A percentile compares a stretch with the other conserved stretches of the same genome.
Conservation (phyloP, 2,113 vertebrate species). For the Meriones unguiculatus region DNA sequence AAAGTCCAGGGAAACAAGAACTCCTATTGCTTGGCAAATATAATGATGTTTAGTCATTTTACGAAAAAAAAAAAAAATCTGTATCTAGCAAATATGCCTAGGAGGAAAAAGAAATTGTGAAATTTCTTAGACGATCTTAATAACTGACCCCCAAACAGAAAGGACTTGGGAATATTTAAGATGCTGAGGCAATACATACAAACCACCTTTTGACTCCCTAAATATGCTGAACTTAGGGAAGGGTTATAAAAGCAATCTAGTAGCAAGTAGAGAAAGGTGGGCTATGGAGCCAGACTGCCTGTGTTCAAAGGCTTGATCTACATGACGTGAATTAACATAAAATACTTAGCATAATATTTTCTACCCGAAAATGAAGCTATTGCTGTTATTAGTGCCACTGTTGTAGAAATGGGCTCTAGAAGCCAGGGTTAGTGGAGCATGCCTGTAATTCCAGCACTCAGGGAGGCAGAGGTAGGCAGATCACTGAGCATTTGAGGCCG, state of each 20-base stretch:
- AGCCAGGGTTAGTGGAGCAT: too few relatives aligned
- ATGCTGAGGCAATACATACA: background rate
- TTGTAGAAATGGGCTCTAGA: conserved; percentile 15
- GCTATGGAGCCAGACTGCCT: background rate
- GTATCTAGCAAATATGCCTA: conserved; percentile 52
- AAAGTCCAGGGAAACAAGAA: conserved; percentile 43
- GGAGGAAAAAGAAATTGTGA: conserved; percentile 37
- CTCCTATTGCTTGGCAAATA: conserved; percentile 38
- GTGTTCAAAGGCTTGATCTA: background rate
- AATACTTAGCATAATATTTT: background rate
- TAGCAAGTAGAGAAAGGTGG: background rate
- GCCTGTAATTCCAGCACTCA: too few relatives aligned
- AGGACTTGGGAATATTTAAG: conserved; percentile 46
- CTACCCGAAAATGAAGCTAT: background rate
- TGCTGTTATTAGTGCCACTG: background rate
- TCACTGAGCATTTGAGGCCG: too few relatives aligned
- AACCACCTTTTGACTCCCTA: background rate
- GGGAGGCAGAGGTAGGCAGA: too few relatives aligned
- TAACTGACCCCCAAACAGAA: conserved; percentile 48
- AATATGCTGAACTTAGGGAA: background rate
- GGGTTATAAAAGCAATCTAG: background rate
- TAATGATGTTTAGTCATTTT: background rate
- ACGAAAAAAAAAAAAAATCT: conserved; percentile 52
- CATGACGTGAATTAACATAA: background rate
- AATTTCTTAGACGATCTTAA: conserved; percentile 56